Percentiles rank a stretch among this genome's conserved stretches.
phyloP scores from a whole-genome alignment of 1,140 invertebrate species.

The Atta cephalotes region DNA sequence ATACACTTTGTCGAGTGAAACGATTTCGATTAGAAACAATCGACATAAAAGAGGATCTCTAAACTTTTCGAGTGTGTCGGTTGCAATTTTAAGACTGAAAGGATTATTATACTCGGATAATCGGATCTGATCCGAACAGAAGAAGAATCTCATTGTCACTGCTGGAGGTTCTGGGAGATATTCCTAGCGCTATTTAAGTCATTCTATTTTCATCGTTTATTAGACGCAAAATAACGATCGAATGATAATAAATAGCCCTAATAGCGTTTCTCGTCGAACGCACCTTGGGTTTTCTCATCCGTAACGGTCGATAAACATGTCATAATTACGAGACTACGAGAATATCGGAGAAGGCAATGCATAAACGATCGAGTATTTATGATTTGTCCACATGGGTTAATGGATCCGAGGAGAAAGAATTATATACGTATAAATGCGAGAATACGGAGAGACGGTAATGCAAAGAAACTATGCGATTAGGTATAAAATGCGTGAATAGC shows the following conservation, averaged over 20 bases:
- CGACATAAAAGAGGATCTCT: background rate
- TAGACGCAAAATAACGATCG: too few species aligned
- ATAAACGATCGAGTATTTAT: background rate
- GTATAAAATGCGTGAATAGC: constrained; percentile 7
- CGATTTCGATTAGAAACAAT: background rate
- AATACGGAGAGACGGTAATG: background rate
- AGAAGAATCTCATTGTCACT: constrained; percentile 34
- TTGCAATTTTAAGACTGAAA: constrained; percentile 9
- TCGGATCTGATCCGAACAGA: constrained; percentile 34
- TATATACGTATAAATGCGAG: too few species aligned
- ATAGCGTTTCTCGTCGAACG: too few species aligned
- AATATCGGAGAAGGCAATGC: background rate
- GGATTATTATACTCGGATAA: constrained; percentile 46
- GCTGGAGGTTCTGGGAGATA: too few species aligned
- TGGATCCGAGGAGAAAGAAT: background rate
- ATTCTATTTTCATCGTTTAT: too few species aligned
- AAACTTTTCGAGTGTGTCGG: constrained; percentile 10
- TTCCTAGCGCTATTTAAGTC: too few species aligned
- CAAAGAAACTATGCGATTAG: constrained; percentile 17
- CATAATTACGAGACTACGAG: constrained; percentile 5
- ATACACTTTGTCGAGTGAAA: background rate
- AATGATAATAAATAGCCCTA: too few species aligned
- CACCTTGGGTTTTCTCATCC: too few species aligned
- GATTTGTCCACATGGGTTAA: background rate
- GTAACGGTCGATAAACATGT: constrained; percentile 30